phyloP scores from a whole-genome alignment of 2,113 vertebrate genomes.

The Ciconia maguari region DNA sequence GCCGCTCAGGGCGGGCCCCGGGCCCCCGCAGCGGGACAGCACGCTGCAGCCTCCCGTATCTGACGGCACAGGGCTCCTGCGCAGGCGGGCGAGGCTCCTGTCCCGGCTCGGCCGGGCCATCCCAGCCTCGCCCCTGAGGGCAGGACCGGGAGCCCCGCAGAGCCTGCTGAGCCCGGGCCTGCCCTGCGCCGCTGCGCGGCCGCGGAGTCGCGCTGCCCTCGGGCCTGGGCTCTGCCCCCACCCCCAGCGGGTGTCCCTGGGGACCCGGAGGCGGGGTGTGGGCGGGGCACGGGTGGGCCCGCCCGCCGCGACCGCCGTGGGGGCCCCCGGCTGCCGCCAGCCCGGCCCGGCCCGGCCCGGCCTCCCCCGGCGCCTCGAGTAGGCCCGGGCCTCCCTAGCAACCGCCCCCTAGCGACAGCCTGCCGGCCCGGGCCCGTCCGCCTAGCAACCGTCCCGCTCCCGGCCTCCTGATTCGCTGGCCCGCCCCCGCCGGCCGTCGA shows the following conservation, averaged over 20 bases:
- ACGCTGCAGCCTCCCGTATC: no score
- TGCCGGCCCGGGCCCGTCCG: background rate
- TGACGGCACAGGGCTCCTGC: background rate
- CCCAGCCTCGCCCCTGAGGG: no score
- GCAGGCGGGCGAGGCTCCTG: background rate
- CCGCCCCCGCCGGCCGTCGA: background rate
- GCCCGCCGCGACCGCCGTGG: rapidly evolving
- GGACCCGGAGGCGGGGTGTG: background rate
- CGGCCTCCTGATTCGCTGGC: slow-evolving; percentile 21
- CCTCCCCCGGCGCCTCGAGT: background rate
- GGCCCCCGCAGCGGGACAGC: background rate
- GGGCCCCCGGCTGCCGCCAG: background rate
- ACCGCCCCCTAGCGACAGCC: background rate
- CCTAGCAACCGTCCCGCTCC: slow-evolving; percentile 31
- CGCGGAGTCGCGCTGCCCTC: rapidly evolving
- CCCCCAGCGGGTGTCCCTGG: background rate
- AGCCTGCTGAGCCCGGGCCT: background rate
- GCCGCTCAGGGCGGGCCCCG: no score
- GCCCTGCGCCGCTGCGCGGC: no score
- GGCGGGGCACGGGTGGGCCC: background rate
- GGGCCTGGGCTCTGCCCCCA: background rate
- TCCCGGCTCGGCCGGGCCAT: no score
- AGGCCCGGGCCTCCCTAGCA: background rate
- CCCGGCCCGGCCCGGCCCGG: background rate
- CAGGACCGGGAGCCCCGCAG: background rate